Evolutionary conservation across 2,888 invertebrate species (phyloP).

Genomic region (Actias luna): DNA sequence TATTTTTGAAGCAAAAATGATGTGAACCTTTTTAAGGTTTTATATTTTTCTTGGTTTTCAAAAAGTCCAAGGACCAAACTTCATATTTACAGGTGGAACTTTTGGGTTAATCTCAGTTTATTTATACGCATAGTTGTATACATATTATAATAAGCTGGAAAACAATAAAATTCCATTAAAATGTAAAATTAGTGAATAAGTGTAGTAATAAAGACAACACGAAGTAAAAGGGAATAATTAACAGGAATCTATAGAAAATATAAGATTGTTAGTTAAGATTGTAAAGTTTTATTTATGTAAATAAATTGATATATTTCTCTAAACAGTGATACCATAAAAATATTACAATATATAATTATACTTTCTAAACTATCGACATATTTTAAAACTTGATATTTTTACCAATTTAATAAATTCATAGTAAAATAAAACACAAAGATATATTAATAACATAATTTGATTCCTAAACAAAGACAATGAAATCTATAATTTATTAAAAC

Average conservation of each 20-base stretch:
- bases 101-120: background rate
- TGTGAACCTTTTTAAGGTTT: too few relatives aligned
- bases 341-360: background rate
- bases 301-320: background rate
- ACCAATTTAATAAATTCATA: background rate
- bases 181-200: background rate
- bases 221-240: background rate
- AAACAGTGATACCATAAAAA: background rate
- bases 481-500: slow-evolving; percentile 25
- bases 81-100: background rate
- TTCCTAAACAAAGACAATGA: slow-evolving; percentile 16
- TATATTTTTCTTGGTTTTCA: background rate
- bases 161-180: background rate
- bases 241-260: background rate
- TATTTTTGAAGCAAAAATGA: too few relatives aligned
- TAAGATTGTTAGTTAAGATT: background rate
- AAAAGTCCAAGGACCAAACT: background rate
- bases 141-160: background rate
- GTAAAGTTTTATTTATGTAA: background rate
- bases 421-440: background rate
- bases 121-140: background rate
- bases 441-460: background rate
- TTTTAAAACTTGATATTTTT: background rate
- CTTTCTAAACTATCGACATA: background rate
- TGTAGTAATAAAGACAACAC: background rate